Base-by-base conservation (phyloP, 2,888 invertebrate genomes). In the Aphodius sticticus region DNA sequence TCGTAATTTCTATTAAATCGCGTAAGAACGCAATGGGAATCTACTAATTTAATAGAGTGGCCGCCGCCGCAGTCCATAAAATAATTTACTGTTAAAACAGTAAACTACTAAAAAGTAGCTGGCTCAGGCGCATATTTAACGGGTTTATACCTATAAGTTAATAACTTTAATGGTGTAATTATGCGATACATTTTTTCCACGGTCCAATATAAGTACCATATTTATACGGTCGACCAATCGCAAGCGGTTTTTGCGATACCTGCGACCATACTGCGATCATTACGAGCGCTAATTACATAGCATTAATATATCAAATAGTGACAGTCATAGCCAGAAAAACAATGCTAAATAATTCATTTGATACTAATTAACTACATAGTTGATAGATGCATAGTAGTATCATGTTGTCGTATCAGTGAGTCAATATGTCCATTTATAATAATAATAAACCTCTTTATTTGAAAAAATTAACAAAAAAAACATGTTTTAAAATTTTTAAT, bases 21-120 rank as follows among this genome's bases (percentile, higher is more conserved):
- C 26, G 26, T 26, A 26, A 26, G 26, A 26, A 26, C 26, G 26
- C 53, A 53, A 53, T 53, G 53, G 53, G 53, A 53, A 53, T 53
- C 12, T 53, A 53, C 53, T 53, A 53, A 53, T 53, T 53, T 53
- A 53, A 53, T 53, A 53, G 53, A 53, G 12, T 7, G 7, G 4
- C 53, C 53, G 53, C 53, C 53, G 53, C 53, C 12, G 7, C 53
- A 53, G 53, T 5, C 53, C 53, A 53, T 53, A 53, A 53, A 53
- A 53, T 53, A 53, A 53, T 53, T 53, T 53, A 53, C 53, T 53
- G 53, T 53, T 53, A 53, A 53, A 53, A 53, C 53, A 53, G 53
- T 53, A 53, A 53, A 53, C 53, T 53, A 5, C 53, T 53, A 53
- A 53, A 53, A 53, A 53, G 53, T 53, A 53, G 53, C 53, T 12